Percentiles rank a stretch among this genome's conserved stretches.
Conservation (phyloP, 2,797 vertebrate genomes). For the Danio jaintianensis region DNA sequence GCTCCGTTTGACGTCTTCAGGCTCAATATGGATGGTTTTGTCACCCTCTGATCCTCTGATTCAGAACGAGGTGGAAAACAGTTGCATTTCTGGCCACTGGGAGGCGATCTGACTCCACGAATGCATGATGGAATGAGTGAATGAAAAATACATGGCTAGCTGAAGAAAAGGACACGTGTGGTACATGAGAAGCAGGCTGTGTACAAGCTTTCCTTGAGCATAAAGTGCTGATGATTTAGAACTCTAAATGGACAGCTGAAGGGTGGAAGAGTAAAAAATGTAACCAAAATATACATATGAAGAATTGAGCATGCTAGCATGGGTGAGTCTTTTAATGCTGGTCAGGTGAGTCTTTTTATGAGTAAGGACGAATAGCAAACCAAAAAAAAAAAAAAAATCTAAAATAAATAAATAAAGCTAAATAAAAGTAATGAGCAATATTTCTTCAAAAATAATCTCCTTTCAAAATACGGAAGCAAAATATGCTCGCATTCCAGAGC, state of each 20-base stretch:
- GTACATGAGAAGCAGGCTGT: constrained; percentile 11
- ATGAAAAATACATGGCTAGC: constrained; percentile 29
- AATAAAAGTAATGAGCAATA: no score
- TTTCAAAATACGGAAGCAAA: not conserved
- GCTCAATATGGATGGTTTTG: constrained; percentile 64
- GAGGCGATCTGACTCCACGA: constrained; percentile 80
- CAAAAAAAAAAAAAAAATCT: no score
- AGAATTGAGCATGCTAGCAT: constrained; percentile 11
- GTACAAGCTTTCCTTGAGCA: not conserved
- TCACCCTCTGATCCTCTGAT: constrained; percentile 67
- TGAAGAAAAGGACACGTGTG: constrained; percentile 1
- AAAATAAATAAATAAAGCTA: no score
- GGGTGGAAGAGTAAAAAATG: constrained; percentile 24
- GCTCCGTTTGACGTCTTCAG: constrained; percentile 70
- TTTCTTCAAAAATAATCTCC: not conserved
- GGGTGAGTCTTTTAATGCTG: constrained; percentile 2
- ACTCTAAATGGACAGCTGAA: not conserved
- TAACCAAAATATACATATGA: constrained; percentile 10
- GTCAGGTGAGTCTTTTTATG: constrained; percentile 5
- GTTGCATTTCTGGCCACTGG: constrained; percentile 73
- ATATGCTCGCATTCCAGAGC: constrained; percentile 33
- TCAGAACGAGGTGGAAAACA: constrained; percentile 53
- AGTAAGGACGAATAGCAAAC: not conserved
- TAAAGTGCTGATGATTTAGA: not conserved
- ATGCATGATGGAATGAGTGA: not conserved